A percentile compares a stretch with the other conserved stretches of the same genome.
Conservation (phyloP, 2,888 invertebrate genomes). For the Phasia obesa region DNA sequence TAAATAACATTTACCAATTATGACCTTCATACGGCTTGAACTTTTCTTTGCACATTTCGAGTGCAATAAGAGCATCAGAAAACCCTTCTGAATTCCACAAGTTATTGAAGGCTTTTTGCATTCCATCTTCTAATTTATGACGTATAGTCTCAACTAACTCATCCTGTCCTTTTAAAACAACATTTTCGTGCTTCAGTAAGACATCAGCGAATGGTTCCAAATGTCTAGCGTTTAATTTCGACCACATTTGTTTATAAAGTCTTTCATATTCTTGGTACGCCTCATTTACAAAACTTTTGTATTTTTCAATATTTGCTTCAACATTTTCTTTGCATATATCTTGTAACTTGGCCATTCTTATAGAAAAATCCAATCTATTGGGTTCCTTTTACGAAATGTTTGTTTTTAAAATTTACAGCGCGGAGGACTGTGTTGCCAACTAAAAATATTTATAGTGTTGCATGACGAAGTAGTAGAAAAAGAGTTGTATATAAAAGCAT, state of each 20-base stretch:
- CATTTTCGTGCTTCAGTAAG: slow-evolving; percentile 70
- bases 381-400: background rate
- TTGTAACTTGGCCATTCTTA: slow-evolving; percentile 5
- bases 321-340: background rate
- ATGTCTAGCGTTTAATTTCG: slow-evolving; percentile 52
- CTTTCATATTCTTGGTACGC: slow-evolving; percentile 56
- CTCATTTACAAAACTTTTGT: slow-evolving; percentile 41
- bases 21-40: slow-evolving; percentile 71
- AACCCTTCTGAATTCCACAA: slow-evolving; percentile 73
- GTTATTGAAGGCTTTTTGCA: slow-evolving; percentile 68
- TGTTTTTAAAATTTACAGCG: background rate
- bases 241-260: slow-evolving; percentile 41
- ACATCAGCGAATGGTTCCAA: slow-evolving; percentile 73
- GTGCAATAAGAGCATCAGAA: slow-evolving; percentile 70
- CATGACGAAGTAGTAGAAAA: background rate
- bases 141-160: slow-evolving; percentile 69
- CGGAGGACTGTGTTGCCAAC: slow-evolving; percentile 6
- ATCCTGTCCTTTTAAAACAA: slow-evolving; percentile 67
- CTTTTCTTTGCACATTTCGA: slow-evolving; percentile 74
- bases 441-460: background rate
- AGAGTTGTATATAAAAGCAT: slow-evolving; percentile 25
- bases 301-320: slow-evolving; percentile 29
- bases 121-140: slow-evolving; percentile 66
- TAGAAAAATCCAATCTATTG: background rate
- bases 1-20: slow-evolving; percentile 75